Base-by-base conservation (phyloP, 2,113 vertebrate genomes). In the Percopsis transmontana region DNA sequence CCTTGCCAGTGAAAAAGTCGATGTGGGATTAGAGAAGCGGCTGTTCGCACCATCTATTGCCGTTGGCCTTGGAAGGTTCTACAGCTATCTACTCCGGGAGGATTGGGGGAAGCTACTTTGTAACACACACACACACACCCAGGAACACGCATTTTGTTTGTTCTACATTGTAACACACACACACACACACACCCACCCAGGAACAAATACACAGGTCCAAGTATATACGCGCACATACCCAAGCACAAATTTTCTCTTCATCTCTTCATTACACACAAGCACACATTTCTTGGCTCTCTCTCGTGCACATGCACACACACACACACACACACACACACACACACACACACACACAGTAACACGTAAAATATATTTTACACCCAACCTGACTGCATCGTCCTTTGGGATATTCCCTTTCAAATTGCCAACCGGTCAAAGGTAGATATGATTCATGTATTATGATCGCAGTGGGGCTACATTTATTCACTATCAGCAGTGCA, bases 11-110 rank as follows among this genome's bases (percentile, higher is more conserved):
- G 57, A 72, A 23, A 71, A 83, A 84, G 70, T 76, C 40, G n/a
- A 68, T 73, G 71, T 60, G 75, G 88, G 88, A 90, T 86, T 85
- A 88, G 74, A 54, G 55, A 85, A 79, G 65, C 42, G 15, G 76
- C 72, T 73, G 78, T 83, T 87, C 83, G 79, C 81, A 81, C 76
- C 81, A 82, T 77, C 79, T 75, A 79, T 76, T 14, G 84, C 83
- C 83, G 5, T n/a, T 82, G 80, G 86, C 76, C 54, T 68, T 77
- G 57, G 65, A 80, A 57, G 77, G 64, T 77, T 82, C 72, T 60
- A 33, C 66, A 24, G 76, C 48, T 41, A 68, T 76, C 68, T 70
- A 62, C 63, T 77, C 13, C 1, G 48, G 59, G 38, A 77, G 64
- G 66, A 80, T 56, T 79, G 76, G 54, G 77, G 14, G 58, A 77